A percentile compares a stretch with the other conserved stretches of the same genome.
phyloP scores from a whole-genome alignment of 2,113 vertebrate species.

The Gasterosteus nipponicus region DNA sequence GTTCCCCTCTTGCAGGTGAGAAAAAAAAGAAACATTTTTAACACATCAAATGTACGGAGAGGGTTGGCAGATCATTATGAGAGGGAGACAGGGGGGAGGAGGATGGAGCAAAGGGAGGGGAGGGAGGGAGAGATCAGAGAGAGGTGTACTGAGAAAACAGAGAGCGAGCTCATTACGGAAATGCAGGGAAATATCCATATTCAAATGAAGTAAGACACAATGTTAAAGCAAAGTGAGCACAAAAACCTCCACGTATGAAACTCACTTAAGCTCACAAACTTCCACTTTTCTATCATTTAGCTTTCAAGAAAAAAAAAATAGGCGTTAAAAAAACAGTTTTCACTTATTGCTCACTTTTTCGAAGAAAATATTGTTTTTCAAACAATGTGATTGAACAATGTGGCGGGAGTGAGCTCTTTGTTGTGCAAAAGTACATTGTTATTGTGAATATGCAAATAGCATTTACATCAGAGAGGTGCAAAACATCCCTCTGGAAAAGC shows the following conservation, averaged over 20 bases:
- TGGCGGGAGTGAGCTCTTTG: background rate
- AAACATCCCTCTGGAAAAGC: background rate
- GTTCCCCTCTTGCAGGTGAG: slow-evolving; percentile 21
- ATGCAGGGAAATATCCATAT: slow-evolving; percentile 54
- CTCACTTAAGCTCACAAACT: slow-evolving; percentile 12
- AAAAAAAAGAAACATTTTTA: slow-evolving; percentile 17
- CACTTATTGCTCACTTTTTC: background rate
- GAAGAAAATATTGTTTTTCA: background rate
- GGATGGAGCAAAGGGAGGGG: background rate
- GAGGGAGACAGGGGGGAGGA: slow-evolving; percentile 16
- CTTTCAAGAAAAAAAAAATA: too few species aligned
- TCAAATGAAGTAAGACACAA: slow-evolving; percentile 54
- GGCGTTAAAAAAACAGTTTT: background rate
- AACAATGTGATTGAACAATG: background rate
- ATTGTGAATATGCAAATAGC: background rate
- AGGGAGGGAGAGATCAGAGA: slow-evolving; percentile 48
- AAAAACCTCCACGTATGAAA: slow-evolving; percentile 23
- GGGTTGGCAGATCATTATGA: slow-evolving; percentile 44
- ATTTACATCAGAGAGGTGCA: background rate
- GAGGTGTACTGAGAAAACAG: slow-evolving; percentile 25
- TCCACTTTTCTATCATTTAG: slow-evolving; percentile 8
- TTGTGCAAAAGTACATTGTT: background rate
- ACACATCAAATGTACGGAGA: slow-evolving; percentile 31
- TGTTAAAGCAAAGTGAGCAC: slow-evolving; percentile 58
- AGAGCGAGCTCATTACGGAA: slow-evolving; percentile 60